Evolutionary conservation across 2,888 invertebrate genomes (phyloP), one percentile per base, ranked within the genome.

Genomic region (Archips crataeganus): DNA sequence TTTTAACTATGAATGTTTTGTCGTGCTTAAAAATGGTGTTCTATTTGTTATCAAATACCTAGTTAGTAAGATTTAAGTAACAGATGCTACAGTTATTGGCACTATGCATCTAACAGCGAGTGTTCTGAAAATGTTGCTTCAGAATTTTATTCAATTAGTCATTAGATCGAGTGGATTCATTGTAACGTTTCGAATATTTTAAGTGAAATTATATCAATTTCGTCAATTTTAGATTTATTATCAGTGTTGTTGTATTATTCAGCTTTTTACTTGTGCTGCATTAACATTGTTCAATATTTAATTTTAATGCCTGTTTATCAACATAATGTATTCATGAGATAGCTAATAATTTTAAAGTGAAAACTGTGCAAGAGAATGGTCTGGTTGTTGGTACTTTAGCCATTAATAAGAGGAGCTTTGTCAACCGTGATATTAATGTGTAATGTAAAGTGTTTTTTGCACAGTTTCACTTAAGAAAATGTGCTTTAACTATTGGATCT

Each of bases 21-120:
- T 95, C 95, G 94, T 95, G 95, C 94, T 95, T 95, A 94, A 94
- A 86, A 92, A 93, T 93, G 95, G 95, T 95, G 95, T 95, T 94
- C 95, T 94, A 94, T 94, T 95, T 94, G 94, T 95, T 95, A 94
- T 93, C 89, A 94, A 94, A 94, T 94, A 94, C 89, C 89, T 94
- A 94, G 94, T 82, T 91, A 87, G 86, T 95, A 95, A 94, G 94
- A 86, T 89, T 88, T 90, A 93, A 92, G 90, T 90, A 93, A 93
- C 86, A 90, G 90, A 90, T 88, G 85, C 87, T 90, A 90, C 95
- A 95, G 95, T 95, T 95, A 95, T 95, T 95, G 95, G 95, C 95
- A 95, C 95, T 95, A 94, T 83, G 80, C 84, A 85, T 85, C 81
- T 86, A 85, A 80, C 84, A 85, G 80, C 85, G 83, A 82, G 80